Conservation (phyloP, 2,888 invertebrate species). For the Copidosoma aretas region DNA sequence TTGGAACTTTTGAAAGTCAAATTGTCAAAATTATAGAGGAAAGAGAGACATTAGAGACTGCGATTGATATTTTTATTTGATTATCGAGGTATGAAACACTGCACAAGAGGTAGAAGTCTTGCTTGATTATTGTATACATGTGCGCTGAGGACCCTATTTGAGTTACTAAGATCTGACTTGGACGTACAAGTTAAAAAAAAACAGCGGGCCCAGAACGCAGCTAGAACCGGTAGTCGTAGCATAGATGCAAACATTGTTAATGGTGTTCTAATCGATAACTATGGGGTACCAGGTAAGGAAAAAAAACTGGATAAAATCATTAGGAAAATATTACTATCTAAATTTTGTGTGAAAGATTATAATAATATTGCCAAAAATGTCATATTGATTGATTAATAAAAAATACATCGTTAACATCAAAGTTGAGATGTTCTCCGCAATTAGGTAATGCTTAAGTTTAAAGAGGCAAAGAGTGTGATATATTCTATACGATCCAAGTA, state of each 20-base stretch:
- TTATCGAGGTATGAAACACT: no score
- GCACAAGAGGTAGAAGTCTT: conserved; percentile 53
- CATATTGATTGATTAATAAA: neutral
- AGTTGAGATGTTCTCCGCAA: neutral
- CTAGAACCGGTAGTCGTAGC: neutral
- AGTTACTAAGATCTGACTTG: no score
- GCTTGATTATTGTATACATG: no score
- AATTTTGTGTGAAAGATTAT: neutral
- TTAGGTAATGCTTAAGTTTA: neutral
- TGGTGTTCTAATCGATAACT: conserved; percentile 13
- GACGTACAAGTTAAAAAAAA: conserved; percentile 24
- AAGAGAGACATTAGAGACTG: no score
- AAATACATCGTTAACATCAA: neutral
- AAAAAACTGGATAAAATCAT: conserved; percentile 13
- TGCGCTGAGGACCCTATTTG: no score
- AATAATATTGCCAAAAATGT: neutral
- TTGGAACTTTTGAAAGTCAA: no score
- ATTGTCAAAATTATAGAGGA: no score
- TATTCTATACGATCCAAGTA: no score
- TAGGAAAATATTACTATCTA: conserved; percentile 8
- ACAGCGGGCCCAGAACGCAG: conserved; percentile 24
- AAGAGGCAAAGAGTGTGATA: neutral
- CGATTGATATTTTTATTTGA: no score
- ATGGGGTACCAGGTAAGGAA: neutral
- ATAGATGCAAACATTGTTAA: conserved; percentile 2